Evolutionary conservation across 2,888 invertebrate species (phyloP), one percentile per base, ranked within the genome.

Genomic region (Schizotus pectinicornis): DNA sequence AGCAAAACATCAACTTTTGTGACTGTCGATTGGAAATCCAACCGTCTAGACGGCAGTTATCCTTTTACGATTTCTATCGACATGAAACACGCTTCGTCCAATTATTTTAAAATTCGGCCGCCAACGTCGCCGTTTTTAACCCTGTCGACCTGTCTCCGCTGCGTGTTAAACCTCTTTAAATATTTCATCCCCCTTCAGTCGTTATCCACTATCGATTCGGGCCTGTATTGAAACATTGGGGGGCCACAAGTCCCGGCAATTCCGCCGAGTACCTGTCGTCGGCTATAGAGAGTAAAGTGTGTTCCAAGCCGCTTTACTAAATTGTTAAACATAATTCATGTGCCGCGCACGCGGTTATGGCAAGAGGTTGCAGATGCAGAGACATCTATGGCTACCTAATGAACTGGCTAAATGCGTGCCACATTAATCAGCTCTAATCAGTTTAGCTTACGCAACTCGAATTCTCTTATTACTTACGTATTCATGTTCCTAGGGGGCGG

Each of bases 351-450:
- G 60, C 68, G 63, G 67, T 67, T 67, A 68, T 63, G 63, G 45
- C 33, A 39, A 33, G 55, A 22, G 5, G 5, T 22, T 56, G 61
- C 59, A 54, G 53, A 49, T 51, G 58, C 53, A 65, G 65, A 63
- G 66, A 68, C 67, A 67, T 70, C 65, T 56, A 66, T 61, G 63
- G 64, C 56, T 39, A 65, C 63, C 64, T 70, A 71, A 69, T 71
- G 69, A 71, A 71, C 70, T 64, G 66, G 61, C 63, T 61, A 65
- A 64, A 66, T 67, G 68, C 66, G 57, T 58, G 59, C 61, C 43
- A 50, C 68, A 67, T 68, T 69, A 70, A 71, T 71, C 70, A 69
- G 65, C 55, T 46, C 59, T 47, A 69, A 69, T 66, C 68, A 63
- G 65, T 64, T 65, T 61, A 63, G 62, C 59, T 52, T 56, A 64